A percentile compares a stretch with the other conserved stretches of the same genome.
These are phyloP conservation scores for Coluber constrictor DNA, from an alignment of 2,797 vertebrate species.

Conservation along the genomic window DNA sequence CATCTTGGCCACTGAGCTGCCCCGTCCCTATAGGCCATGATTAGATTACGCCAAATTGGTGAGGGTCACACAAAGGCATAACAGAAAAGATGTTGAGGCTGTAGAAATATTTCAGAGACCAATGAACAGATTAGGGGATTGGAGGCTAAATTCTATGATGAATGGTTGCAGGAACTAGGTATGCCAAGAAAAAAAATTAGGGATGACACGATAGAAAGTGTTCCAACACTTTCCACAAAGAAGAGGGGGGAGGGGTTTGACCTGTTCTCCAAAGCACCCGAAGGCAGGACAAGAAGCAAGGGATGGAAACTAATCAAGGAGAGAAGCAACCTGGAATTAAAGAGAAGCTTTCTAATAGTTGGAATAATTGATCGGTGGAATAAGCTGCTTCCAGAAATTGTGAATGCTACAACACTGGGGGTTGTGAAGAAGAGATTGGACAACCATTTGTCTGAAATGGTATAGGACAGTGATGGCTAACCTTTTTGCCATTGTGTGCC, in stretches of 20 bases:
- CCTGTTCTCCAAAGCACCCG: not conserved
- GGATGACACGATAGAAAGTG: no score
- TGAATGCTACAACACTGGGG: no score
- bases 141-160: no score
- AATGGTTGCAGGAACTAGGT: no score
- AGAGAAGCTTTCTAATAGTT: not conserved
- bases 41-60: not conserved
- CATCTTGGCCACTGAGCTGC: no score
- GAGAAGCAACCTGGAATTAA: not conserved
- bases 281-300: not conserved
- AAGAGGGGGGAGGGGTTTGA: no score
- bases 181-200: no score
- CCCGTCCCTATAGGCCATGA: not conserved
- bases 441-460: not conserved
- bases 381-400: not conserved
- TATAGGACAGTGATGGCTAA: no score
- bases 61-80: not conserved
- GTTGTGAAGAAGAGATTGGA: not conserved
- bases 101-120: no score
- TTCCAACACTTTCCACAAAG: not conserved
- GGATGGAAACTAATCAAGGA: not conserved
- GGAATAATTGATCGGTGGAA: not conserved
- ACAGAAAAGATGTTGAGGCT: no score
- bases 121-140: no score
- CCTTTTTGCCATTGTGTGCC: no score